Evolutionary conservation across 2,113 vertebrate species (phyloP), one percentile per base, ranked within the genome.

Genomic region (Scophthalmus maximus): DNA sequence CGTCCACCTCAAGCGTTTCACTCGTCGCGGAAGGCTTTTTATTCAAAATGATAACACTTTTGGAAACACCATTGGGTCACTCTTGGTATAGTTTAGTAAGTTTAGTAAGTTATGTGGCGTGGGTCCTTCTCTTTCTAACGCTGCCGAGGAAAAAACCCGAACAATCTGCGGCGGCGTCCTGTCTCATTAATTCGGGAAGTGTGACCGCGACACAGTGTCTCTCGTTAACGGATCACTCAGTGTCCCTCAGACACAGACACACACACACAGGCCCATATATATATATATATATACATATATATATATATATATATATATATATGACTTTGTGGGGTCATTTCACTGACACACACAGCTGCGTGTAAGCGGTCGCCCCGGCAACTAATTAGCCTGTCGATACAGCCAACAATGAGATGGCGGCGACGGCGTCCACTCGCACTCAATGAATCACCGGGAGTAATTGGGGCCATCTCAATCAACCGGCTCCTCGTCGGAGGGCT

Each of bases 391-490:
- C 77, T 69, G 87, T 89, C 88, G 88, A 91, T 90, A 88, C 53
- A 11, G 6, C 63, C 68, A 82, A 79, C 49, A 49, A 83, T 73
- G 84, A 76, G 67, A 66, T 83, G 66, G 70, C 65, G 49, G 26
- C 53, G 73, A 83, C 40, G 75, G 78, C 73, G 67, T 76, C 84
- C 83, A 90, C 87, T 90, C 86, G 56, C 79, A 86, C 59, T 75
- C 70, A 88, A 86, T 89, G 84, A 90, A 90, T 89, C 76, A 62
- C 68, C 27, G 32, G 57, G 83, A 83, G 82, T 89, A 91, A 90
- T 86, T 88, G 84, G 72, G 88, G 87, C 86, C 90, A 85, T 89
- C 76, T 87, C 81, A 83, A 89, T 91, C 88, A 86, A 83, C 87
- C 73, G 78, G 73, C 79, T 76, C 32, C 52, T 88, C 85, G 81